Conservation (phyloP, 30 jellyfish, hydroid and myxozoan species). For the Aurelia sp. region DNA sequence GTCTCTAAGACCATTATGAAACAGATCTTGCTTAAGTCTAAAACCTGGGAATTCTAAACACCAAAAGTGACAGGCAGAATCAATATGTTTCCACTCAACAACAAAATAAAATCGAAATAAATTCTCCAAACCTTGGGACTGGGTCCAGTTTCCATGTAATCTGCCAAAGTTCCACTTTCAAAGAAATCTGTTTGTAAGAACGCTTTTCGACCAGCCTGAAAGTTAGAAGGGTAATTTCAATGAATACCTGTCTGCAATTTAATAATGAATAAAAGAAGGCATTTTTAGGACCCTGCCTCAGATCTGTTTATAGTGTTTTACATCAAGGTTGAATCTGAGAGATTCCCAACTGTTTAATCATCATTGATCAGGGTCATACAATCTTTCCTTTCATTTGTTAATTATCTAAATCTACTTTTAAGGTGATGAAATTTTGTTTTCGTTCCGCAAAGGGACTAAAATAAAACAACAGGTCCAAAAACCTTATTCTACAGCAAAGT, state of each 20-base stretch:
- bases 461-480: too few species aligned
- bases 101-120: not conserved
- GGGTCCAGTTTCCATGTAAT: conserved; percentile 26
- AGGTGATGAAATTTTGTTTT: too few species aligned
- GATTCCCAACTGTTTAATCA: conserved; percentile 16
- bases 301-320: not conserved
- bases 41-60: too few species aligned
- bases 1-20: too few species aligned
- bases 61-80: too few species aligned
- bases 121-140: conserved; percentile 14
- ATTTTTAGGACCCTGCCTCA: not conserved
- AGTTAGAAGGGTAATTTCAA: not conserved
- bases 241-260: not conserved
- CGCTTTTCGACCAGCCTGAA: conserved; percentile 63
- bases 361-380: not conserved
- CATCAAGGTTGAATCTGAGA: conserved; percentile 2
- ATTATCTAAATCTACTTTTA: too few species aligned
- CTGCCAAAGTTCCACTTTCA: conserved; percentile 17
- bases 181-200: conserved; percentile 48
- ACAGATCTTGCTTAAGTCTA: too few species aligned
- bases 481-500: too few species aligned
- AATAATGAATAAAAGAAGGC: not conserved
- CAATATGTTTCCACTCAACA: too few species aligned
- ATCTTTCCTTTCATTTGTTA: too few species aligned
- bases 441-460: too few species aligned